These are phyloP conservation scores for Philypnodon macrostomus DNA, from an alignment of 2,797 vertebrate genomes.

Conservation along the genomic window DNA sequence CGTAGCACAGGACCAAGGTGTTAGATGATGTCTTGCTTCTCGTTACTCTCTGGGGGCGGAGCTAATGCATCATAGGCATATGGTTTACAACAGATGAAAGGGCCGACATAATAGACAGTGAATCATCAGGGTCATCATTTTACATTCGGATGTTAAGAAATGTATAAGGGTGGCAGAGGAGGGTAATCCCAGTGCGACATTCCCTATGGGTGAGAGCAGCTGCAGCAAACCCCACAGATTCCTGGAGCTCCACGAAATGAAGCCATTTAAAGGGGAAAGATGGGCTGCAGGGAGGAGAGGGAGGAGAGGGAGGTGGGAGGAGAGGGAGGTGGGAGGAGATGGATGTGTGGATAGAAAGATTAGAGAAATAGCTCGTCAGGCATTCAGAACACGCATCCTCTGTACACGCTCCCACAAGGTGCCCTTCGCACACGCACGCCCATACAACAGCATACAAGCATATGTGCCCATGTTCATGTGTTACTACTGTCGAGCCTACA, in stretches of 20 bases:
- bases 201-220: conserved; percentile 34
- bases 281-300: conserved; percentile 52
- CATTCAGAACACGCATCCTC: conserved; percentile 65
- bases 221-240: conserved; percentile 47
- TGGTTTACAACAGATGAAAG: conserved; percentile 35
- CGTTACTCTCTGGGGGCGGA: conserved; percentile 21
- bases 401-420: conserved; percentile 60
- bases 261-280: conserved; percentile 59
- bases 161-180: not conserved
- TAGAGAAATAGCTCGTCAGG: conserved; percentile 61
- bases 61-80: conserved; percentile 21
- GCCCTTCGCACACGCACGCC: conserved; percentile 60
- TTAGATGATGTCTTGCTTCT: conserved; percentile 10
- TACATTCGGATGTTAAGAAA: conserved; percentile 20
- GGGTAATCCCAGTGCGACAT: conserved; percentile 36
- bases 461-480: conserved; percentile 17
- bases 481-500: not conserved
- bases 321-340: conserved; percentile 52
- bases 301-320: conserved; percentile 51
- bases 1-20: conserved; percentile 8
- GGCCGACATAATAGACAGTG: conserved; percentile 23
- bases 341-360: conserved; percentile 62
- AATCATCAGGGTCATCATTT: conserved; percentile 43
- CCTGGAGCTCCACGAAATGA: conserved; percentile 56
- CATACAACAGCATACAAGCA: conserved; percentile 27